Evolutionary conservation across 2,113 vertebrate species (phyloP).

Genomic region (Planiliza haematocheilus): DNA sequence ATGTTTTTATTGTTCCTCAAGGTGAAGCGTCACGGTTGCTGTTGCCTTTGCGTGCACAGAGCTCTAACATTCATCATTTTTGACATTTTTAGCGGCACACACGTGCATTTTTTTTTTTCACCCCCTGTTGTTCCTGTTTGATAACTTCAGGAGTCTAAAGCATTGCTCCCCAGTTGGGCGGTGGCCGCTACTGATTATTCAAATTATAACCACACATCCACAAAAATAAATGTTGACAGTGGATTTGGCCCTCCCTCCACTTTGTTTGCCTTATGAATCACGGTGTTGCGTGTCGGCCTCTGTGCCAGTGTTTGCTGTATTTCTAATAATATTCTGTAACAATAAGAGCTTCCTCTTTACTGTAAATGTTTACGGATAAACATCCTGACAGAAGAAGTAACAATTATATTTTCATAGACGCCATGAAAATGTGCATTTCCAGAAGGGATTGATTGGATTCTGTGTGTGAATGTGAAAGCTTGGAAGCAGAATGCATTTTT

Average conservation of each 20-base stretch:
- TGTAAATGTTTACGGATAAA: too few species aligned
- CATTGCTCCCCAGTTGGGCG: too few species aligned
- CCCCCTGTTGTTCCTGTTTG: background rate
- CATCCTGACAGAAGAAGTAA: too few species aligned
- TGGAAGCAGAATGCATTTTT: background rate
- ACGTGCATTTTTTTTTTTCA: background rate
- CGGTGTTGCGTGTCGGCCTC: background rate
- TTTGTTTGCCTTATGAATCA: background rate
- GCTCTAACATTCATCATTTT: too few species aligned
- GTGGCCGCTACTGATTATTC: too few species aligned
- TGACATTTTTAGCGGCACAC: background rate
- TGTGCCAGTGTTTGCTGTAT: background rate
- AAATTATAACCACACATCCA: background rate
- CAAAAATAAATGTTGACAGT: background rate
- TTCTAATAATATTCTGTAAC: too few species aligned
- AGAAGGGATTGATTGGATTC: background rate
- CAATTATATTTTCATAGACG: too few species aligned
- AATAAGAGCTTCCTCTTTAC: too few species aligned
- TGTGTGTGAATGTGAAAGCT: background rate
- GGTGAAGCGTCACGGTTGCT: background rate
- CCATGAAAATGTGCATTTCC: too few species aligned
- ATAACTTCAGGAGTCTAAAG: background rate
- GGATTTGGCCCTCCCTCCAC: background rate
- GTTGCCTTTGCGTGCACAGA: too few species aligned
- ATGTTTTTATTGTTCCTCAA: background rate